Conservation (phyloP, 2,888 invertebrate genomes). For the Panzeria rudis region DNA sequence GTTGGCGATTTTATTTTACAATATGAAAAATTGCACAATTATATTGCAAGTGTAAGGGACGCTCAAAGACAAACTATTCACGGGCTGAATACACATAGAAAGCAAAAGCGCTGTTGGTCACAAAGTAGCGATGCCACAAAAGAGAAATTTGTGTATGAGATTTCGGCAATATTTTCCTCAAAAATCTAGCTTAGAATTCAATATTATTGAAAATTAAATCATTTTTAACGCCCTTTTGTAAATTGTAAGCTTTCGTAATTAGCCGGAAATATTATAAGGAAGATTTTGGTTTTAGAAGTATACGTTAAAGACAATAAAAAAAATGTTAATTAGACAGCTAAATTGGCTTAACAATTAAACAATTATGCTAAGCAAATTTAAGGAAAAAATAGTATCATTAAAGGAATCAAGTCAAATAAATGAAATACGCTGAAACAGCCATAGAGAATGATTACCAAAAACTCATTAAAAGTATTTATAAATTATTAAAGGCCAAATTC, state of each 20-base stretch:
- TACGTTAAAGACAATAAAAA: constrained; percentile 80
- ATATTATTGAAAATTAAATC: background rate
- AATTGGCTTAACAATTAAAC: constrained; percentile 46
- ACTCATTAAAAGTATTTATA: background rate
- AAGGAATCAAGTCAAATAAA: background rate
- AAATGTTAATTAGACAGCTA: constrained; percentile 39
- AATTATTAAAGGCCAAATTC: background rate
- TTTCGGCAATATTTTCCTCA: background rate
- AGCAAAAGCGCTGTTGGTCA: no score
- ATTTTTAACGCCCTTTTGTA: background rate
- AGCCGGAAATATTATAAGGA: background rate
- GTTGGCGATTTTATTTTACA: no score
- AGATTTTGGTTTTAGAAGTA: constrained; percentile 65
- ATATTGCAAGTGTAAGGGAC: no score
- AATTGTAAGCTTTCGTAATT: background rate
- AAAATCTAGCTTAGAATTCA: background rate
- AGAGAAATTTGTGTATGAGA: background rate
- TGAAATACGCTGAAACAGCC: background rate
- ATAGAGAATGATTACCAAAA: background rate
- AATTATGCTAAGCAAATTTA: constrained; percentile 27
- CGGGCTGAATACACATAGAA: no score
- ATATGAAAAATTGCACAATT: no score
- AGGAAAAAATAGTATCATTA: constrained; percentile 2
- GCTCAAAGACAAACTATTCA: no score
- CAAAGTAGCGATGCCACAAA: constrained; percentile 1